Base-by-base conservation (phyloP, 2,113 vertebrate species). In the Numenius arquata region DNA sequence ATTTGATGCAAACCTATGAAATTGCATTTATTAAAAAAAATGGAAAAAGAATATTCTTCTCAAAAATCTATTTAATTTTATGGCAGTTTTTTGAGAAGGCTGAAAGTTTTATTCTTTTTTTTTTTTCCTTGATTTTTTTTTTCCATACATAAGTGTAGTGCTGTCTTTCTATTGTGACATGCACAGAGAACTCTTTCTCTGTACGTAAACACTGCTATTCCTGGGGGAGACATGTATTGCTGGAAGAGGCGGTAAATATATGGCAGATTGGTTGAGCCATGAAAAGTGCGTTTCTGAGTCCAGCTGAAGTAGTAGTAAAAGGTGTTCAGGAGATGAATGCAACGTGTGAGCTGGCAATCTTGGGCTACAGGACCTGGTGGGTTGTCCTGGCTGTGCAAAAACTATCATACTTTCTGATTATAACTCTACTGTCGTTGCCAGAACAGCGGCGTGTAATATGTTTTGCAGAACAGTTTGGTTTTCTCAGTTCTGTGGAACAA, bases 391-490 rank as follows among this genome's bases (percentile, higher is more conserved):
- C 5, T 41, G 2, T 71, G 26, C n/a, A 66, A 22, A 38, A 74
- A 30, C 26, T 43, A 4, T 27, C 61, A 15, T 38, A 18, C 17
- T 77, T 75, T 83, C 34, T 67, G 11, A 43, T 11, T 74, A 58
- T 10, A 67, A 34, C 38, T 41, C 2, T 29, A 11, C 6, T 67
- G 29, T 48, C 20, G 11, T 50, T 89, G 6, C 68, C 62, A 59
- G 52, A 63, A 59, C 53, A 82, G 29, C 26, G 30, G 7, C 6
- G 1, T 43, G 17, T 26, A 15, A 29, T 30, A 63, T 0, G 0
- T 72, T 88, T 80, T 25, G 12, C 47, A 52, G 72, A 85, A 68
- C 17, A 9, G 6, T 68, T 85, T 52, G 7, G 2, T 67, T 87
- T 88, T 66, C 41, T 47, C 12, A 18, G 6, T 92, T 72, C 32